These are phyloP conservation scores for Drosophila nigricruria DNA, from an alignment of 2,888 invertebrate genomes.

Conservation along the genomic window DNA sequence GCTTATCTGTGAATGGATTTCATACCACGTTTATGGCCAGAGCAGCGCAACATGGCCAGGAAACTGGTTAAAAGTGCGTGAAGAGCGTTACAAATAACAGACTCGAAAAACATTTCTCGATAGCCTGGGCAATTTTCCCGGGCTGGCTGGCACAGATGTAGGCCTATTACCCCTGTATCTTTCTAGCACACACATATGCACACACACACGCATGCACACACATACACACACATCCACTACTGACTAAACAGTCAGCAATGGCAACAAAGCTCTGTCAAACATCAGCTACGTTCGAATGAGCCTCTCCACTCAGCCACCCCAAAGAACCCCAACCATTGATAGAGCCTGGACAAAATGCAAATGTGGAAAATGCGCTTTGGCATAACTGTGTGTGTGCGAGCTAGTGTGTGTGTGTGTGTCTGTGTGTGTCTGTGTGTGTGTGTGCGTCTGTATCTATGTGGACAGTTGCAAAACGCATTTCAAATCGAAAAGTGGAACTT, in stretches of 20 bases:
- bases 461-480: constrained; percentile 74
- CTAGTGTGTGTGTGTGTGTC: constrained; percentile 2
- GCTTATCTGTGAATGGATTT: constrained; percentile 5
- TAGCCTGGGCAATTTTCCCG: constrained; percentile 16
- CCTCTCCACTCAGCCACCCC: constrained; percentile 24
- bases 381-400: constrained; percentile 50
- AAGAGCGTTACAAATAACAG: constrained; percentile 52
- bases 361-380: constrained; percentile 74
- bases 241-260: constrained; percentile 54
- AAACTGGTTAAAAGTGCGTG: constrained; percentile 51
- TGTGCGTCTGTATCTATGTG: constrained; percentile 20
- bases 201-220: constrained; percentile 5
- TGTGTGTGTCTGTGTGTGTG: constrained; percentile 2
- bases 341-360: constrained; percentile 62
- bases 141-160: constrained; percentile 11
- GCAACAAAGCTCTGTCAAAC: constrained; percentile 76
- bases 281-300: constrained; percentile 56
- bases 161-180: constrained; percentile 37
- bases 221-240: constrained; percentile 8
- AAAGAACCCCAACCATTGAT: constrained; percentile 25
- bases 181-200: constrained; percentile 1
- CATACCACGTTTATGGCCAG: constrained; percentile 3
- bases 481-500: constrained; percentile 79
- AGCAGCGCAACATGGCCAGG: constrained; percentile 18
- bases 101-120: constrained; percentile 20